These are phyloP conservation scores for Diachrysia chrysitis DNA, from an alignment of 2,888 invertebrate species.

Conservation along the genomic window DNA sequence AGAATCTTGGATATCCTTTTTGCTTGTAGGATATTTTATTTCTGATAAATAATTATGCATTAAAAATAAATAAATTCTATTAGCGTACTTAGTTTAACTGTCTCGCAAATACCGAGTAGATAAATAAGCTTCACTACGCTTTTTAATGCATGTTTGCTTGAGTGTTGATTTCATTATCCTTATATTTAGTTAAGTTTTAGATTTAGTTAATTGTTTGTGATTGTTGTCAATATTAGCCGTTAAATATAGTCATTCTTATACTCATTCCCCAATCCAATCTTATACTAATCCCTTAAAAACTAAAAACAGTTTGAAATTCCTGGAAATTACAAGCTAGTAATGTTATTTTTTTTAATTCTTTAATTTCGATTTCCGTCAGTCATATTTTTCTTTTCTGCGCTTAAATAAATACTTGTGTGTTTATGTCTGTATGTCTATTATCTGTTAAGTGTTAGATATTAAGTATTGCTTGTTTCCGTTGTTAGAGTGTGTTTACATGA, in stretches of 20 bases:
- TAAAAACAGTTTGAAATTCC: not conserved
- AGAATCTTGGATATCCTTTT: not conserved
- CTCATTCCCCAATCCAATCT: not conserved
- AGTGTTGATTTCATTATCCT: not conserved
- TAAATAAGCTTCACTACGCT: not conserved
- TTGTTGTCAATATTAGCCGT: not conserved
- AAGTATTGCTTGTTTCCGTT: conserved; percentile 25
- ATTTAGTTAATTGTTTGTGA: not conserved
- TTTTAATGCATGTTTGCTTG: conserved; percentile 3
- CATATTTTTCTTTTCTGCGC: not conserved
- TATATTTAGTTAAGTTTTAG: not conserved
- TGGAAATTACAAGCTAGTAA: too few species aligned
- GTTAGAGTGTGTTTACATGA: conserved; percentile 48
- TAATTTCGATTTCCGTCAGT: not conserved
- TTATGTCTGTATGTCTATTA: conserved; percentile 42
- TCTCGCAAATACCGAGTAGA: too few species aligned
- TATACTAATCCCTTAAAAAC: not conserved
- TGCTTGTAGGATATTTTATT: not conserved
- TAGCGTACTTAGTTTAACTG: too few species aligned
- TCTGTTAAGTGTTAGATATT: conserved; percentile 10
- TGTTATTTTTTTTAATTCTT: not conserved
- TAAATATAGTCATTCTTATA: too few species aligned
- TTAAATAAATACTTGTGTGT: conserved; percentile 29
- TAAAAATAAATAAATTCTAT: too few species aligned
- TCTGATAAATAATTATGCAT: not conserved